Evolutionary conservation across 2,888 invertebrate genomes (phyloP).

Genomic region (Lasioglossum malachurum): DNA sequence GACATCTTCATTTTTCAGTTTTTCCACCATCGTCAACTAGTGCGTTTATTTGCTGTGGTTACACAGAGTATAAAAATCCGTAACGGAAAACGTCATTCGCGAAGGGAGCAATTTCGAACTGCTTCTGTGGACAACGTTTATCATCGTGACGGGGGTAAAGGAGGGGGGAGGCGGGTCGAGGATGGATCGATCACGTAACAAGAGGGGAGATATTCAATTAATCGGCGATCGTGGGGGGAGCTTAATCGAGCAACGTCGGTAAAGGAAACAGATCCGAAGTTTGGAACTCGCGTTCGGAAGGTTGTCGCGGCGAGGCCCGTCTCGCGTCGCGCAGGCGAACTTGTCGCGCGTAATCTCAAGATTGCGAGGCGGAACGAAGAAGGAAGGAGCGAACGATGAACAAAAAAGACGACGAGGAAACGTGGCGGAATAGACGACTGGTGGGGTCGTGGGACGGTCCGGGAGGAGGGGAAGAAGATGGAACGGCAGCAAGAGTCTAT

Average conservation of each 20-base stretch:
- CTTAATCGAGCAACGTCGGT: slow-evolving; percentile 61
- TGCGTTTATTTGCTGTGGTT: no score
- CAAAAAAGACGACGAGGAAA: slow-evolving; percentile 18
- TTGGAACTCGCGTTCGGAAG: slow-evolving; percentile 57
- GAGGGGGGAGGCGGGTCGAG: no score
- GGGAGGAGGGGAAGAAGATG: slow-evolving; percentile 27
- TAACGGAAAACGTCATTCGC: background rate
- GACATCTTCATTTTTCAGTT: no score
- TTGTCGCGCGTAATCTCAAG: slow-evolving; percentile 73
- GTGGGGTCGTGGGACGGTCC: background rate
- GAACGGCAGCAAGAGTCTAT: slow-evolving; percentile 73
- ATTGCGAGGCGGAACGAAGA: slow-evolving; percentile 64
- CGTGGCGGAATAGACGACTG: slow-evolving; percentile 1
- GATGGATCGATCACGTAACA: slow-evolving; percentile 41
- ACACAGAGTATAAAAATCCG: background rate
- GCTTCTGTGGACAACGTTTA: background rate
- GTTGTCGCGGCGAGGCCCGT: background rate
- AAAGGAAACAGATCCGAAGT: slow-evolving; percentile 63
- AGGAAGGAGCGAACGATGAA: slow-evolving; percentile 13
- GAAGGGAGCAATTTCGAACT: background rate
- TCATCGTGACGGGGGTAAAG: background rate
- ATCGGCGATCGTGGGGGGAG: slow-evolving; percentile 63
- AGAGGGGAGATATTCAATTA: slow-evolving; percentile 63
- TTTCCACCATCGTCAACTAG: no score
- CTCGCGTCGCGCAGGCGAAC: slow-evolving; percentile 64